Percentiles rank a stretch among this genome's conserved stretches.
Conservation (phyloP, 2,888 invertebrate genomes). For the Drosophila macrospina region DNA sequence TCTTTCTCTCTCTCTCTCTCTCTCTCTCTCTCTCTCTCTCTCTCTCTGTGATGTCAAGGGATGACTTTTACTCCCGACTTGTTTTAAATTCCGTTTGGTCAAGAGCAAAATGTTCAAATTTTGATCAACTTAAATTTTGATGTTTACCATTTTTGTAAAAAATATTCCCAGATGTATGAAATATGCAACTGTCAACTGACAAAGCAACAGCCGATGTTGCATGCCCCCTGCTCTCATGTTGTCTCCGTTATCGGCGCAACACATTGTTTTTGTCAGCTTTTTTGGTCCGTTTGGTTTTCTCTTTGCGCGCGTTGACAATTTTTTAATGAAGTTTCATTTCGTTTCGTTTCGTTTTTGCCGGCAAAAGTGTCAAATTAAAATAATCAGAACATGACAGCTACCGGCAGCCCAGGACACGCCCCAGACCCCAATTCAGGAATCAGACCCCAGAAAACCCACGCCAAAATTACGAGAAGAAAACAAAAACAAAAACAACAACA, state of each 20-base stretch:
- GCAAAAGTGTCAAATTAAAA: constrained; percentile 81
- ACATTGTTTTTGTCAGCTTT: constrained; percentile 65
- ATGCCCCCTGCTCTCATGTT: not conserved
- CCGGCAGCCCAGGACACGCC: constrained; percentile 67
- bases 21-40: not conserved
- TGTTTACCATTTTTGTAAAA: constrained; percentile 45
- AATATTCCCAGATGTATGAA: constrained; percentile 48
- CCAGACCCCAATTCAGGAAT: not conserved
- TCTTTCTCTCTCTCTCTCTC: not conserved
- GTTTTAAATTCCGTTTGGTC: constrained; percentile 28
- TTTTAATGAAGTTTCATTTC: constrained; percentile 76
- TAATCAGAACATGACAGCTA: constrained; percentile 81
- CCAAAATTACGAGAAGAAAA: constrained; percentile 13
- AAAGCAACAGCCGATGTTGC: constrained; percentile 27
- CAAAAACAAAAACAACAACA: not conserved
- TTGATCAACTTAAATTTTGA: constrained; percentile 37
- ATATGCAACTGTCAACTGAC: constrained; percentile 59
- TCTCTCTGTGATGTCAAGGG: not conserved
- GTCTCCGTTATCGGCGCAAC: constrained; percentile 55
- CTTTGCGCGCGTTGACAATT: constrained; percentile 67
- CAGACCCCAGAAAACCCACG: constrained; percentile 36
- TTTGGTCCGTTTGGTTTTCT: constrained; percentile 30
- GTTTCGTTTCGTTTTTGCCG: constrained; percentile 47
- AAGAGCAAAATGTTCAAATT: constrained; percentile 14
- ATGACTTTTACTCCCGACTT: constrained; percentile 35